phyloP scores from a whole-genome alignment of 53 echinoderm and acorn worm genomes.

The Glandiceps talaboti region DNA sequence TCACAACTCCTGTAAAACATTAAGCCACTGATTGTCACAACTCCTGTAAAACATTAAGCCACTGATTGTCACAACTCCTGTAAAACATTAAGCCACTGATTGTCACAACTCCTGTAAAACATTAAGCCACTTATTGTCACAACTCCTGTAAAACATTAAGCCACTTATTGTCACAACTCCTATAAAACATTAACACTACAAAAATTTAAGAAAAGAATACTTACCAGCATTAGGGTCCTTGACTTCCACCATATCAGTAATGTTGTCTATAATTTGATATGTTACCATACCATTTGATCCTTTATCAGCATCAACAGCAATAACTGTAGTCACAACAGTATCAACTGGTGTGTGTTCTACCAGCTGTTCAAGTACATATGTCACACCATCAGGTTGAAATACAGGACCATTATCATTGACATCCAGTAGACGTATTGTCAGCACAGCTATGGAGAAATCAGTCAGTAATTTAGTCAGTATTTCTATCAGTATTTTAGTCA shows the following conservation, averaged over 20 bases:
- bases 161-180: too few species aligned
- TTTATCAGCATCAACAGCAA: conserved; percentile 59
- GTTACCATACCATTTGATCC: conserved; percentile 46
- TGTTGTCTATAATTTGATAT: conserved; percentile 26
- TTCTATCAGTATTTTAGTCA: too few species aligned
- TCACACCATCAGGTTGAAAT: conserved; percentile 40
- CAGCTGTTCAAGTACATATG: conserved; percentile 22
- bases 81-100: too few species aligned
- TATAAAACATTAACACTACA: too few species aligned
- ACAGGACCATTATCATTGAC: conserved; percentile 75
- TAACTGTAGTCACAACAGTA: conserved; percentile 54
- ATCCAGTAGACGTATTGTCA: conserved; percentile 70
- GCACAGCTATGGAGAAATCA: conserved; percentile 22
- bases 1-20: too few species aligned
- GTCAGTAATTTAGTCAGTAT: background rate
- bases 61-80: too few species aligned
- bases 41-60: too few species aligned
- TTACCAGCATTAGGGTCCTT: conserved; percentile 52
- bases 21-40: too few species aligned
- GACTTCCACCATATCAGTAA: conserved; percentile 11
- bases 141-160: too few species aligned
- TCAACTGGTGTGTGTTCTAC: conserved; percentile 53
- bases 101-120: too few species aligned
- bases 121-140: too few species aligned
- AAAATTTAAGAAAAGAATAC: too few species aligned